phyloP scores from a whole-genome alignment of 1,140 invertebrate genomes.

The Drosophila nikananu region DNA sequence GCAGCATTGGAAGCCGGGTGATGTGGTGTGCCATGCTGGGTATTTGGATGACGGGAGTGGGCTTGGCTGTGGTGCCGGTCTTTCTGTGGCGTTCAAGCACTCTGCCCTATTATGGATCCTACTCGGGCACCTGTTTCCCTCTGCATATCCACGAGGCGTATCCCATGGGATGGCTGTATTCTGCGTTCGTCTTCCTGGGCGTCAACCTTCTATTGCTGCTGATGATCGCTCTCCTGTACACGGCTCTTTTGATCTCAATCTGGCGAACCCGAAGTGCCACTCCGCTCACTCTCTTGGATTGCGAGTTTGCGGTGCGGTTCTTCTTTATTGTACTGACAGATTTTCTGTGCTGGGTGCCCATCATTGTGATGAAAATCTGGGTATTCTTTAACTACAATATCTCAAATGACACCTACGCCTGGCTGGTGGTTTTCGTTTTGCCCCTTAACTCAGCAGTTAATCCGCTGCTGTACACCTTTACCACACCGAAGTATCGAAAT shows the following conservation, averaged over 20 bases:
- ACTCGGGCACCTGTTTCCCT: constrained; percentile 90
- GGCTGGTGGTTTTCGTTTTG: constrained; percentile 91
- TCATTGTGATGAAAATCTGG: constrained; percentile 89
- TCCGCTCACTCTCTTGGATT: constrained; percentile 88
- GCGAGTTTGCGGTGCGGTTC: constrained; percentile 90
- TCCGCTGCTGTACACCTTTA: constrained; percentile 92
- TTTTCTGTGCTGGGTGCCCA: constrained; percentile 91
- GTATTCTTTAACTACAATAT: constrained; percentile 87
- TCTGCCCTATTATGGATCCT: constrained; percentile 88
- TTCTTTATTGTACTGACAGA: constrained; percentile 92
- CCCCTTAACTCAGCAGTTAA: constrained; percentile 93
- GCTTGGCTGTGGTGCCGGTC: constrained; percentile 89
- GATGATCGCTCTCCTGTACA: constrained; percentile 88
- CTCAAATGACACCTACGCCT: constrained; percentile 89
- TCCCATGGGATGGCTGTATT: constrained; percentile 91
- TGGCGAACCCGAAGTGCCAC: constrained; percentile 88
- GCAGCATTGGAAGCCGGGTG: constrained; percentile 86
- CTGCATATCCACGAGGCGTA: constrained; percentile 91
- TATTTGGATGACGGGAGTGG: constrained; percentile 89
- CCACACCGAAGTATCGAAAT: constrained; percentile 89
- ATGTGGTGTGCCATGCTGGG: constrained; percentile 85
- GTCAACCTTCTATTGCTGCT: constrained; percentile 89
- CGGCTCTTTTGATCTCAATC: constrained; percentile 89
- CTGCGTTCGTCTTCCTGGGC: constrained; percentile 90
- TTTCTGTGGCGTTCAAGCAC: constrained; percentile 88